phyloP scores from a whole-genome alignment of 1,140 invertebrate genomes.

The Brachionus sp. region DNA sequence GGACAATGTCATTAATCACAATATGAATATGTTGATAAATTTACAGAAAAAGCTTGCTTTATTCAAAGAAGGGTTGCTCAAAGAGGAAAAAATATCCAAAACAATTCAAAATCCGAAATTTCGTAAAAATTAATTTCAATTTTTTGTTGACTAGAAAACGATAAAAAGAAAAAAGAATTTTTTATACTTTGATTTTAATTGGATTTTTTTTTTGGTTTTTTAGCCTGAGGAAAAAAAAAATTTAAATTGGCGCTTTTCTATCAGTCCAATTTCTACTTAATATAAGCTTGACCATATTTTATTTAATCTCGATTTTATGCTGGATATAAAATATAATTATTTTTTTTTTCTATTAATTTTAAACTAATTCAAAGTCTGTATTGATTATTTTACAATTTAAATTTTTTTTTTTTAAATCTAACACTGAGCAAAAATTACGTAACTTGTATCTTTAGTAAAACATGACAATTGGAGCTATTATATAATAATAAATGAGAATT shows the following conservation, averaged over 20 bases:
- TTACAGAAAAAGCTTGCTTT: constrained; percentile 8
- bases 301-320: constrained; percentile 5
- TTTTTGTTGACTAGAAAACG: background rate
- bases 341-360: background rate
- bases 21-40: constrained; percentile 36
- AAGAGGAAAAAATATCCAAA: constrained; percentile 45
- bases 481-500: background rate
- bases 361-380: constrained; percentile 8
- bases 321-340: background rate
- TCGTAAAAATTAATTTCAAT: constrained; percentile 26
- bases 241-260: background rate
- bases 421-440: background rate
- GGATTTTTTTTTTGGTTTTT: background rate
- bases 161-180: background rate
- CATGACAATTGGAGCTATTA: background rate
- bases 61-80: constrained; percentile 25
- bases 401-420: background rate
- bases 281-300: constrained; percentile 5
- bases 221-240: background rate
- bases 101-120: constrained; percentile 39
- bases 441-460: constrained; percentile 25
- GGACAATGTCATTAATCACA: constrained; percentile 34
- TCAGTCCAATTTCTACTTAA: background rate
- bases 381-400: constrained; percentile 6
- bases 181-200: background rate